A percentile compares a stretch with the other conserved stretches of the same genome.
Evolutionary conservation across 2,888 invertebrate species (phyloP).

Genomic region (Disparrhopalites patrizii): DNA sequence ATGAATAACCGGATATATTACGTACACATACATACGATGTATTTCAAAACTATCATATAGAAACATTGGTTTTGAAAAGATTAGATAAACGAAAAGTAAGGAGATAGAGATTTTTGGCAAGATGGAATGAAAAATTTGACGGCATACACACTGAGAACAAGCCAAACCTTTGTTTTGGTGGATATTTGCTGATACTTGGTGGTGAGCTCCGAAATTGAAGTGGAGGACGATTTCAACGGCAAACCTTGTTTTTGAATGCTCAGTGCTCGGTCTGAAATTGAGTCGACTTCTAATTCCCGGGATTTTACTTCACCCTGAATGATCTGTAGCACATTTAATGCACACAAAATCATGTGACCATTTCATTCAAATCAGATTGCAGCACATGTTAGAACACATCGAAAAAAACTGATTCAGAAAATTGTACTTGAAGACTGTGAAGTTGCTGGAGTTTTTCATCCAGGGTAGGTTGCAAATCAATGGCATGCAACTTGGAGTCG

Average conservation of each 20-base stretch:
- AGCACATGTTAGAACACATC: too few species aligned
- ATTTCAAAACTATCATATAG: too few species aligned
- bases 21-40: too few species aligned
- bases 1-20: too few species aligned
- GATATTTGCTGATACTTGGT: conserved; percentile 86
- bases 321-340: conserved; percentile 48
- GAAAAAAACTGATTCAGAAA: too few species aligned
- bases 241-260: conserved; percentile 70
- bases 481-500: conserved; percentile 79
- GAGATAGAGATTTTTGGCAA: too few species aligned
- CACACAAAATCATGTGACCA: too few species aligned
- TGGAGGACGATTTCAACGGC: conserved; percentile 62
- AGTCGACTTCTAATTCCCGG: conserved; percentile 87
- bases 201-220: conserved; percentile 84
- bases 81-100: too few species aligned
- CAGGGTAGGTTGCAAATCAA: conserved; percentile 77
- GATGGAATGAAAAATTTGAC: neutral
- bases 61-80: too few species aligned
- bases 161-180: conserved; percentile 70
- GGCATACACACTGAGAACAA: neutral
- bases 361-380: too few species aligned
- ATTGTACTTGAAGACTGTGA: conserved; percentile 65
- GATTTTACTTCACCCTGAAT: conserved; percentile 84
- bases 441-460: conserved; percentile 79
- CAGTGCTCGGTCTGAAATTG: conserved; percentile 86